A percentile compares a stretch with the other conserved stretches of the same genome.
Evolutionary conservation across 1,140 invertebrate species (phyloP).

Genomic region (roundworm (Caenorhabditis elegans)): WBcel235 BX284606.5:9761001-9761500

Average conservation of each 20-base stretch:
- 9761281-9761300: not conserved
- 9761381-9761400: not conserved
- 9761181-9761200: not conserved
- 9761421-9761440: not conserved
- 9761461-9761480: no score
- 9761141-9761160: not conserved
- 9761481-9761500: no score
- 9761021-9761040: no score
- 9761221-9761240: not conserved
- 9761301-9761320: not conserved
- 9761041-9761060: not conserved
- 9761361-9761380: not conserved
- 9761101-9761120: not conserved
- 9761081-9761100: not conserved
- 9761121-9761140: not conserved
- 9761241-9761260: not conserved
- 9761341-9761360: not conserved
- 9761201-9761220: not conserved
- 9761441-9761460: not conserved
- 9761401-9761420: not conserved
- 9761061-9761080: not conserved
- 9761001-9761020: no score
- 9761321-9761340: not conserved
- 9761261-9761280: conserved; percentile 17
- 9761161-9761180: not conserved